These are phyloP conservation scores for Pediacus dermestoides DNA, from an alignment of 2,888 invertebrate genomes.

Conservation along the genomic window DNA sequence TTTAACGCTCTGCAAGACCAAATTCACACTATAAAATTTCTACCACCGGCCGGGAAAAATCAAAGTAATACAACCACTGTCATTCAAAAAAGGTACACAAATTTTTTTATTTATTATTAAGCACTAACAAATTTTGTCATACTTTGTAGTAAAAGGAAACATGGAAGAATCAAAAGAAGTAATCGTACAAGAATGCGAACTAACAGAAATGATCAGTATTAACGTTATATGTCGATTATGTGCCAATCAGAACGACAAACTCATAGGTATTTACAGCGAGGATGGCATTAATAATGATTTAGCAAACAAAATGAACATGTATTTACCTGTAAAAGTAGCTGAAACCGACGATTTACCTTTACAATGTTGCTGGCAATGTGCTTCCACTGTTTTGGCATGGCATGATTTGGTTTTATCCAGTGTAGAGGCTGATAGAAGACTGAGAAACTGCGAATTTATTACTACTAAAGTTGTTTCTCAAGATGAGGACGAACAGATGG, in stretches of 20 bases:
- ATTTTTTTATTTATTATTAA: no score
- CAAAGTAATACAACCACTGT: no score
- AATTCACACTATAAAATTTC: constrained; percentile 16
- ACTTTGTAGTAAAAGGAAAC: no score
- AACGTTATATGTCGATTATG: constrained; percentile 35
- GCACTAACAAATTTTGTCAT: no score
- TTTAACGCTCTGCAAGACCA: constrained; percentile 10
- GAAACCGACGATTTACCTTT: constrained; percentile 55
- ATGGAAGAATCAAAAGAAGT: constrained; percentile 12
- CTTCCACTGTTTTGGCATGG: constrained; percentile 62
- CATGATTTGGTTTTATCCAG: constrained; percentile 59
- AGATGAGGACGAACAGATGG: background rate
- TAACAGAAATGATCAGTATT: constrained; percentile 26
- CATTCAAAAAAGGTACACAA: no score
- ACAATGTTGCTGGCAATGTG: constrained; percentile 63
- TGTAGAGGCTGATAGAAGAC: constrained; percentile 54
- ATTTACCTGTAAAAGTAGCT: constrained; percentile 61
- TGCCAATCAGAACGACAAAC: constrained; percentile 36
- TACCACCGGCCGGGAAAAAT: constrained; percentile 5
- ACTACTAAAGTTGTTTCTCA: background rate
- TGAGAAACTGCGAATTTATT: constrained; percentile 40
- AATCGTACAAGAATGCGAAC: constrained; percentile 16
- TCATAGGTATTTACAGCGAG: constrained; percentile 60
- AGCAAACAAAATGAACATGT: constrained; percentile 59
- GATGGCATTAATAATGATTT: constrained; percentile 61